These are phyloP conservation scores for Diachasma alloeum DNA, from an alignment of 1,140 invertebrate genomes.

Conservation along the genomic window DNA sequence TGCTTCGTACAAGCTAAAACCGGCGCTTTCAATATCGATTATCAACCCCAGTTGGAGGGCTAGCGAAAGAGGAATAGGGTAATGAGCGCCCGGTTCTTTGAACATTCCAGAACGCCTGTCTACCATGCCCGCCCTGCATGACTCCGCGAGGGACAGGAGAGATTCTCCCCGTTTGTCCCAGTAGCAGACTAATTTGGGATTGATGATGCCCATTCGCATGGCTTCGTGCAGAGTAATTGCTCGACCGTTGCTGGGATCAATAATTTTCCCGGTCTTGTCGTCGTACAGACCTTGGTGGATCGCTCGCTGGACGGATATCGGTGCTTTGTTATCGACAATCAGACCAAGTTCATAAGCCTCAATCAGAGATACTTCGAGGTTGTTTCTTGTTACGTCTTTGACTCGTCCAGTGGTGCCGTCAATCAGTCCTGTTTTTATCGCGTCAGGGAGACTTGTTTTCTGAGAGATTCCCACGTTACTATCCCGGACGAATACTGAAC, in stretches of 20 bases:
- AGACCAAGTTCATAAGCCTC: slow-evolving; percentile 84
- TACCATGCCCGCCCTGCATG: slow-evolving; percentile 83
- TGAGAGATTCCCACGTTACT: slow-evolving; percentile 78
- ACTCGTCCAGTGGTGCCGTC: slow-evolving; percentile 78
- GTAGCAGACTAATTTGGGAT: slow-evolving; percentile 81
- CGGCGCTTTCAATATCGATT: slow-evolving; percentile 83
- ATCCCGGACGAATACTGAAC: slow-evolving; percentile 86
- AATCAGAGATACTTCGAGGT: slow-evolving; percentile 75
- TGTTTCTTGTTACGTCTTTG: slow-evolving; percentile 70
- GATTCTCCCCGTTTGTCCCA: slow-evolving; percentile 77
- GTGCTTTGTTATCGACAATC: slow-evolving; percentile 80
- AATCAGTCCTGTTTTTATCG: slow-evolving; percentile 77
- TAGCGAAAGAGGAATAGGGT: slow-evolving; percentile 72
- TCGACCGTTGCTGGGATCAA: slow-evolving; percentile 78
- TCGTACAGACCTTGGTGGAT: slow-evolving; percentile 88
- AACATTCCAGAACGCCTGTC: slow-evolving; percentile 83
- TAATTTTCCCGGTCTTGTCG: slow-evolving; percentile 81
- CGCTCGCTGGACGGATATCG: slow-evolving; percentile 85
- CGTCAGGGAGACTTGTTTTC: slow-evolving; percentile 79
- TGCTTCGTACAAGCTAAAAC: slow-evolving; percentile 84
- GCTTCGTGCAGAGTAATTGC: slow-evolving; percentile 85
- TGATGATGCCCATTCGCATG: slow-evolving; percentile 80
- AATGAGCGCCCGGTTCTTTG: slow-evolving; percentile 74
- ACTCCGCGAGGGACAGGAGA: slow-evolving; percentile 78
- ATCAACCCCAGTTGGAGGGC: slow-evolving; percentile 81